Base-by-base conservation (phyloP, 37 sponge, comb jelly and placozoan genomes). In the Cladorhizidae sp. region DNA sequence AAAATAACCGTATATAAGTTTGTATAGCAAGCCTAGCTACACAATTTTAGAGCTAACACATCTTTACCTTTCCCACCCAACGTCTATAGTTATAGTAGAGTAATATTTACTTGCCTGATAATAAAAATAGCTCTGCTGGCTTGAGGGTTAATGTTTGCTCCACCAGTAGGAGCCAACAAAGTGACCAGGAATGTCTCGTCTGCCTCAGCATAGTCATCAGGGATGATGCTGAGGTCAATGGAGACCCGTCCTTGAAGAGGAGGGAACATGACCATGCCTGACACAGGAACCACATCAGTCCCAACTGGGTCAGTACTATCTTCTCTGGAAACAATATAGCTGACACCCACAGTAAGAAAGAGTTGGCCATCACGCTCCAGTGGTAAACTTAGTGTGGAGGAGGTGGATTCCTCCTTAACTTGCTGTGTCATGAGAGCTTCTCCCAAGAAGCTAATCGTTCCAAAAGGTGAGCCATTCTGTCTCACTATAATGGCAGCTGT, bases 401-500 rank as follows among this genome's bases (percentile, higher is more conserved):
- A 41, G 2, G 55, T 29, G 9, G 21, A 26, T 20, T 18, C 52
- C 36, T 92, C 93, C 0, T 40, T 31, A 12, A 83, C 77, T 37
- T n/a, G 40, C 40, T 75, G 80, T 31, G 67, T 62, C 23, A 37
- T 36, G 11, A 92, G 76, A 12, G 84, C 72, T 31, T 87, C 85
- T 72, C 88, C 93, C 51, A 86, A 62, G 77, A 94, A 94, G 23
- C 91, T 86, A 31, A 90, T 67, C 21, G 64, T 69, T 12, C 94
- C 94, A 61, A 58, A 84, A 8, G 94, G 94, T 62, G 78, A 89
- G 21, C 94, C 94, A 41, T 69, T 68, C 65, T 92, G 93, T 0
- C 72, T 20, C 6, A 89, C 80, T 23, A 76, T 81, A 35, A 87
- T 76, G 45, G 58, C 70, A 31, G 64, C 69, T 17, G 45, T 36